A percentile compares a stretch with the other conserved stretches of the same genome.
Evolutionary conservation across 1,140 invertebrate genomes (phyloP).

Genomic region (Ganaspis sp.): DNA sequence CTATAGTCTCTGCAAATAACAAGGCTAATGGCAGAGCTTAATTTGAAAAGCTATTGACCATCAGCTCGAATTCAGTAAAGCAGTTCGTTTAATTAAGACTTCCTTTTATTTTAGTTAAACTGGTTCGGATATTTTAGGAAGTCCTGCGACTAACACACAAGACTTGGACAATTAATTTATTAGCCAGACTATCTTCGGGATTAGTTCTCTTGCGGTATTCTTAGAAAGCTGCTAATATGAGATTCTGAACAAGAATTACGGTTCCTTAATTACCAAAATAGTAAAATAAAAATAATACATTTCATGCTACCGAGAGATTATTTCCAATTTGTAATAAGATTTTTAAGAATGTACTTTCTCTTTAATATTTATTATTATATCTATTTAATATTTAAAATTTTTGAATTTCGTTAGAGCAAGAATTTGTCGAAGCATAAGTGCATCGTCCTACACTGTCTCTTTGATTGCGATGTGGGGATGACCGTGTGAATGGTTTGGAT

Average conservation of each 20-base stretch:
- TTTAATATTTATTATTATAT: too few relatives aligned
- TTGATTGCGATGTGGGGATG: slow-evolving; percentile 36
- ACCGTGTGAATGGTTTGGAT: slow-evolving; percentile 54
- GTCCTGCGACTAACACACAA: slow-evolving; percentile 29
- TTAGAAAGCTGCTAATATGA: not conserved
- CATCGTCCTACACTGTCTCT: slow-evolving; percentile 4
- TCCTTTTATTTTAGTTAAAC: slow-evolving; percentile 66
- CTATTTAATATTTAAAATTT: not conserved
- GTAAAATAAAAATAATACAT: too few relatives aligned
- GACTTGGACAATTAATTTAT: slow-evolving; percentile 57
- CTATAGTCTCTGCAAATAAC: too few relatives aligned
- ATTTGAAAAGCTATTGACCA: not conserved
- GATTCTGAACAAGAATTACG: not conserved
- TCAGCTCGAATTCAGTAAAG: slow-evolving; percentile 31
- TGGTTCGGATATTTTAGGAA: slow-evolving; percentile 66
- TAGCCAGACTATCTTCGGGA: slow-evolving; percentile 37
- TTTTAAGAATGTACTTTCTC: too few relatives aligned
- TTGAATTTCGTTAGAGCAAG: not conserved
- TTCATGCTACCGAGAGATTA: too few relatives aligned
- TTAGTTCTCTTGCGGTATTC: slow-evolving; percentile 17
- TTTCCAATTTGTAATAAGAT: too few relatives aligned
- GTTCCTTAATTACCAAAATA: too few relatives aligned
- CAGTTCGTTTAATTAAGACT: slow-evolving; percentile 68
- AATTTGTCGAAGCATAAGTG: not conserved
- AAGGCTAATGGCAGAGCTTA: not conserved